phyloP scores from a whole-genome alignment of 2,888 invertebrate species.

The Trypoxylon attenuatum region DNA sequence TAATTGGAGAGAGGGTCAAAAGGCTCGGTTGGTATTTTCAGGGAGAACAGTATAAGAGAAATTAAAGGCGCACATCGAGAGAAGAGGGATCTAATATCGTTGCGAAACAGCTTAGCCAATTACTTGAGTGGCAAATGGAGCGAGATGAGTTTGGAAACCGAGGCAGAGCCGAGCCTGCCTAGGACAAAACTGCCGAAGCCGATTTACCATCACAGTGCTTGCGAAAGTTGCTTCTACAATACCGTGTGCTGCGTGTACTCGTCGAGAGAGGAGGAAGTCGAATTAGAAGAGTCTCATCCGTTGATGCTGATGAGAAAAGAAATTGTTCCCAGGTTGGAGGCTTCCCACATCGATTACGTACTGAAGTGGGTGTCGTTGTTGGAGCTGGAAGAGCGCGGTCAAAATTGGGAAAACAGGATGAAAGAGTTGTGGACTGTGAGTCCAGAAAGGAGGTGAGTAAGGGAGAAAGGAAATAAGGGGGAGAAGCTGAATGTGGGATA shows the following conservation, averaged over 20 bases:
- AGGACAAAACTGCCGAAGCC: slow-evolving; percentile 83
- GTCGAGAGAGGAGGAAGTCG: slow-evolving; percentile 77
- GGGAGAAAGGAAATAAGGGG: too few relatives aligned
- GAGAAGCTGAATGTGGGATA: too few relatives aligned
- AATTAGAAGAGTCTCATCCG: slow-evolving; percentile 75
- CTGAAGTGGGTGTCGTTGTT: slow-evolving; percentile 86
- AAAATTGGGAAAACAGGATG: slow-evolving; percentile 72
- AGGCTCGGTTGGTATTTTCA: too few relatives aligned
- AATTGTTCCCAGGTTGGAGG: slow-evolving; percentile 15
- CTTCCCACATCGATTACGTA: slow-evolving; percentile 86
- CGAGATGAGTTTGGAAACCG: not conserved
- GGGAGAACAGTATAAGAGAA: slow-evolving; percentile 84
- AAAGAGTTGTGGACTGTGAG: slow-evolving; percentile 81
- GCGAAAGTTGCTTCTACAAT: slow-evolving; percentile 84
- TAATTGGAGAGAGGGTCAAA: too few relatives aligned
- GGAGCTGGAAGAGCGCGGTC: slow-evolving; percentile 80
- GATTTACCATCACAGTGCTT: slow-evolving; percentile 84
- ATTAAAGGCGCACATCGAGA: slow-evolving; percentile 82
- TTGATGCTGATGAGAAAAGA: slow-evolving; percentile 78
- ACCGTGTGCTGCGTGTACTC: slow-evolving; percentile 85
- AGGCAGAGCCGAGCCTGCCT: slow-evolving; percentile 50
- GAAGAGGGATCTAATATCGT: slow-evolving; percentile 85
- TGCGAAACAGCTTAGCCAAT: slow-evolving; percentile 88
- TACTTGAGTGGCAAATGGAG: slow-evolving; percentile 76
- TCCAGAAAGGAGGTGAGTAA: too few relatives aligned